Base-by-base conservation (phyloP, 1,140 invertebrate species). In the Oscheius sp. region DNA sequence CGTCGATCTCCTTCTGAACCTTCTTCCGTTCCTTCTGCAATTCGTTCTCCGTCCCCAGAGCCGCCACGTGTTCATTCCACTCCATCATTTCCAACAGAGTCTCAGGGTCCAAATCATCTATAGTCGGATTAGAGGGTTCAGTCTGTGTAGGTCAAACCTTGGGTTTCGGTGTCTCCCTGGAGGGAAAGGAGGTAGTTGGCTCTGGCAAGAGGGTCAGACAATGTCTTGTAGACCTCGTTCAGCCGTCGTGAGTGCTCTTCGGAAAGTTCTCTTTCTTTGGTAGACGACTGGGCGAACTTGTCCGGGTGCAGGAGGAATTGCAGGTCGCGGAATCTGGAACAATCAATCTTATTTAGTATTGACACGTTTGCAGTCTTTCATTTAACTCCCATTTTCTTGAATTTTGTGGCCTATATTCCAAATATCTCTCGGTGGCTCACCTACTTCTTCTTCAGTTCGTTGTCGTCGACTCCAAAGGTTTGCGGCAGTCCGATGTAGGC, bases 51-150 rank as follows among this genome's bases (percentile, higher is more conserved):
- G 18, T 31, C 32, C n/a, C n/a, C 15, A 38, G n/a, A 65, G 32
- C n/a, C 2, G 32, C 63, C 3, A 65, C 13, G 13, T 42, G 32
- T 28, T 65, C 63, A 65, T 65, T 65, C 36, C 32, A 18, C 10
- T 65, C 63, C 32, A 65, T 38, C 7, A 65, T 38, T 42, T 65
- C 63, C 63, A 65, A n/a, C 2, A 65, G 36, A 13, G 36, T 23
- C 28, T 65, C 31, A 7, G 2, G 63, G 10, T 34, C 15, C 3
- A 38, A 23, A 23, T 34, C 32, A 13, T 42, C 63, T 23, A 34
- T 45, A 4, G 20, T 20, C 32, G 23, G 10, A 62, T 7, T 32
- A 23, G 3, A 29, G 18, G 13, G 10, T 38, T 3, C 23, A 65
- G 23, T 45, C 18, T 65, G 36, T 3, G 29, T 10, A 38, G 20